These are phyloP conservation scores for Thinocorus orbignyianus DNA, from an alignment of 2,113 vertebrate species.

Conservation along the genomic window DNA sequence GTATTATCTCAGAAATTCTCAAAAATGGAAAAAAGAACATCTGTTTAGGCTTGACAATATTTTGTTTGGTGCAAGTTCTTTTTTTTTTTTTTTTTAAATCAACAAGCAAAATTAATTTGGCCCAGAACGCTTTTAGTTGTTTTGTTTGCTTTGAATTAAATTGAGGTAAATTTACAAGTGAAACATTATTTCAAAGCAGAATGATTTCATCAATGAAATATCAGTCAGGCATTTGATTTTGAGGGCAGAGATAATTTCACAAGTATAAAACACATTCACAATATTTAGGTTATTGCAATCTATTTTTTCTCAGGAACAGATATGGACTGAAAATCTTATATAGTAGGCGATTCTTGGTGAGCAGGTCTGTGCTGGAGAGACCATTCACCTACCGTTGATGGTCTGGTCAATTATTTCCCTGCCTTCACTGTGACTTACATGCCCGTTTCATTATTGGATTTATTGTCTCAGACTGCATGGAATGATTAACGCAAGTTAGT, in stretches of 20 bases:
- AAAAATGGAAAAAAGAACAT: not conserved
- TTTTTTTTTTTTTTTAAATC: not conserved
- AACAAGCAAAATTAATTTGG: not conserved
- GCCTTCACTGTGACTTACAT: not conserved
- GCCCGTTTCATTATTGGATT: not conserved
- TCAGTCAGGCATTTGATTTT: not conserved
- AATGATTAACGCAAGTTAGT: not conserved
- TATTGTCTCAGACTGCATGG: not conserved
- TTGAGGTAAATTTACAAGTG: not conserved
- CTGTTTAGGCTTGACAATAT: not conserved
- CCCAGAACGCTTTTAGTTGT: not conserved
- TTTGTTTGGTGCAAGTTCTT: not conserved
- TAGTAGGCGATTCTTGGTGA: not conserved
- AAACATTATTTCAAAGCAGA: not conserved
- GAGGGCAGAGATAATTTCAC: not conserved
- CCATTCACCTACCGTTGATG: not conserved
- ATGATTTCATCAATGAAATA: not conserved
- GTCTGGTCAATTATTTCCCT: not conserved
- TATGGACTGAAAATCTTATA: not conserved
- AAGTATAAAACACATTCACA: not conserved
- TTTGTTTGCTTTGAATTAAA: not conserved
- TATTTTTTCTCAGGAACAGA: not conserved
- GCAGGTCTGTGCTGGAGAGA: not conserved
- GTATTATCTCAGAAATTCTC: not conserved
- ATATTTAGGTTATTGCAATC: not conserved